Conservation (phyloP, 1,140 invertebrate species). For the Eupristina koningsbergeri region DNA sequence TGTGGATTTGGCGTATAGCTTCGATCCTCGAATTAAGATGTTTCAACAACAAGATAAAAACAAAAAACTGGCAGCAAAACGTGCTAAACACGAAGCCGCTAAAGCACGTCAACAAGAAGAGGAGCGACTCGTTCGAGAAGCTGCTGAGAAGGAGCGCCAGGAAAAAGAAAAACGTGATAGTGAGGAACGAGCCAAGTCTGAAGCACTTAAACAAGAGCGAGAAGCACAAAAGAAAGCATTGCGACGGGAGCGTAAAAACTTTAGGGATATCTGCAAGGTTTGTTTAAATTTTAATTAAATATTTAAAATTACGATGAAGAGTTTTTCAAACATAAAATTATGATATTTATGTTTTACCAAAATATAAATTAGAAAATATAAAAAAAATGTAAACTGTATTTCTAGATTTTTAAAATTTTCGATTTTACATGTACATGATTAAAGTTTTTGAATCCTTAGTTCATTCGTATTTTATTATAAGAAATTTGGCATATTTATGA, state of each 20-base stretch:
- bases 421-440: too few species aligned
- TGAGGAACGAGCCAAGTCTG: constrained; percentile 84
- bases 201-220: constrained; percentile 89
- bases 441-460: too few species aligned
- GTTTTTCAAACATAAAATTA: too few species aligned
- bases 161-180: constrained; percentile 89
- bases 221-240: constrained; percentile 87
- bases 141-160: constrained; percentile 77
- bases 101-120: constrained; percentile 89
- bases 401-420: too few species aligned
- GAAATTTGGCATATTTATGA: not conserved
- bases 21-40: constrained; percentile 92
- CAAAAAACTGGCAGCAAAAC: constrained; percentile 89
- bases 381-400: too few species aligned
- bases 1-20: constrained; percentile 94
- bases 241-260: constrained; percentile 88
- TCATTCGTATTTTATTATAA: too few species aligned
- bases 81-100: constrained; percentile 91
- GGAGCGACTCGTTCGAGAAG: constrained; percentile 81
- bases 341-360: too few species aligned
- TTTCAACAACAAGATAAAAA: constrained; percentile 97
- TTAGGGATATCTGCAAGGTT: constrained; percentile 88
- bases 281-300: not conserved
- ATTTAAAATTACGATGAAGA: too few species aligned
- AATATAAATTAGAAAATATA: too few species aligned